Evolutionary conservation across 30 jellyfish, hydroid and myxozoan genomes (phyloP).

Genomic region (Rhopilema esculentum): DNA sequence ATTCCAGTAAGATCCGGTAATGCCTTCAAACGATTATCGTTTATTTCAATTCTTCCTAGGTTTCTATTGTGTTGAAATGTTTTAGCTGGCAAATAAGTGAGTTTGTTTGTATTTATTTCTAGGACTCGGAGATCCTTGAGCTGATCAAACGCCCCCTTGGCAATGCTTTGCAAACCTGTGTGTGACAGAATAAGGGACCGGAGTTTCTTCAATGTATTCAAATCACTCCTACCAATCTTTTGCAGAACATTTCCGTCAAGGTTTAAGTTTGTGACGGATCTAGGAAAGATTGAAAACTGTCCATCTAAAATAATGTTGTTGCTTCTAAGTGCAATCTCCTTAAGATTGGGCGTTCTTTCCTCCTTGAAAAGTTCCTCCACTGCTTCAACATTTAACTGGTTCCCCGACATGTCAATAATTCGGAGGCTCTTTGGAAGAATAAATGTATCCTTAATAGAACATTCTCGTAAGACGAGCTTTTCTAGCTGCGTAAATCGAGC

Average conservation of each 20-base stretch:
- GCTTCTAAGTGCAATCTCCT: background rate
- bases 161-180: background rate
- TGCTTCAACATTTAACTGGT: background rate
- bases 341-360: background rate
- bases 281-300: background rate
- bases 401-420: background rate
- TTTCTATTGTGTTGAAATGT: background rate
- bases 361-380: background rate
- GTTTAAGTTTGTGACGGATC: background rate
- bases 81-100: background rate
- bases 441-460: background rate
- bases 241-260: background rate
- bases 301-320: background rate
- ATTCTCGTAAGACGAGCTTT: background rate
- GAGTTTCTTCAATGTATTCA: background rate
- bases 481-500: background rate
- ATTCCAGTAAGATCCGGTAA: constrained; percentile 6
- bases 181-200: background rate
- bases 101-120: background rate
- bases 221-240: background rate
- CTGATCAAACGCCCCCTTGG: constrained; percentile 19
- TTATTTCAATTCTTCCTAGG: background rate
- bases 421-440: background rate
- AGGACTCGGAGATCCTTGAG: background rate
- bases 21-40: background rate